These are phyloP conservation scores for Phyllopteryx taeniolatus DNA, from an alignment of 2,113 vertebrate genomes.

Conservation along the genomic window DNA sequence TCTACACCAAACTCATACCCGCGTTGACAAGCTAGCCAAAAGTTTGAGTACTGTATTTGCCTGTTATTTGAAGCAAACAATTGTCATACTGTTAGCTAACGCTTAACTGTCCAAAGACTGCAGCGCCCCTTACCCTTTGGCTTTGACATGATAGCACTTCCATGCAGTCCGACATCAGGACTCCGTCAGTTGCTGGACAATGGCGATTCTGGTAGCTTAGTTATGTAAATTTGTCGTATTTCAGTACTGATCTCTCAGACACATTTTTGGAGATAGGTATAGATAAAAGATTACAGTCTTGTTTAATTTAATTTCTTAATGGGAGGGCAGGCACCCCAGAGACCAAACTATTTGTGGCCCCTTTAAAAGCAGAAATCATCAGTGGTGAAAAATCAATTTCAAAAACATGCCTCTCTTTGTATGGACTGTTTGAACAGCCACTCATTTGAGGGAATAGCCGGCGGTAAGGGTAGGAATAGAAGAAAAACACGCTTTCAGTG, in stretches of 20 bases:
- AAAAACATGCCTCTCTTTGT: neutral
- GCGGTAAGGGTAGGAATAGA: conserved; percentile 3
- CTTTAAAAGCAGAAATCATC: neutral
- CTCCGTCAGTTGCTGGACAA: too few relatives aligned
- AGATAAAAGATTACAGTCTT: neutral
- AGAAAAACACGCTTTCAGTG: conserved; percentile 5
- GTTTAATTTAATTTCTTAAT: neutral
- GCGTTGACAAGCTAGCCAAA: too few relatives aligned
- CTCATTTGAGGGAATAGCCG: neutral
- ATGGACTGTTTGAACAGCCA: neutral
- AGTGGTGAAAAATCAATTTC: neutral
- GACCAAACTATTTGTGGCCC: neutral
- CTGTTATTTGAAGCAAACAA: too few relatives aligned
- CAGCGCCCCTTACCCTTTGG: too few relatives aligned
- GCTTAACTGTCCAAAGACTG: too few relatives aligned
- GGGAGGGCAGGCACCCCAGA: neutral
- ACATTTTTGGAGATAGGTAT: neutral
- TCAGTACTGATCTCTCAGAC: neutral
- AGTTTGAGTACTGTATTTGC: too few relatives aligned
- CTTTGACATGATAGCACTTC: too few relatives aligned
- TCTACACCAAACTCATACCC: too few relatives aligned
- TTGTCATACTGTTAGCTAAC: too few relatives aligned
- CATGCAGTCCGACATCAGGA: too few relatives aligned
- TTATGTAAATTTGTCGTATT: neutral
- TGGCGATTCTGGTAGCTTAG: too few relatives aligned